Base-by-base conservation (phyloP, 2,797 vertebrate genomes). In the Tarsius wallacei region DNA sequence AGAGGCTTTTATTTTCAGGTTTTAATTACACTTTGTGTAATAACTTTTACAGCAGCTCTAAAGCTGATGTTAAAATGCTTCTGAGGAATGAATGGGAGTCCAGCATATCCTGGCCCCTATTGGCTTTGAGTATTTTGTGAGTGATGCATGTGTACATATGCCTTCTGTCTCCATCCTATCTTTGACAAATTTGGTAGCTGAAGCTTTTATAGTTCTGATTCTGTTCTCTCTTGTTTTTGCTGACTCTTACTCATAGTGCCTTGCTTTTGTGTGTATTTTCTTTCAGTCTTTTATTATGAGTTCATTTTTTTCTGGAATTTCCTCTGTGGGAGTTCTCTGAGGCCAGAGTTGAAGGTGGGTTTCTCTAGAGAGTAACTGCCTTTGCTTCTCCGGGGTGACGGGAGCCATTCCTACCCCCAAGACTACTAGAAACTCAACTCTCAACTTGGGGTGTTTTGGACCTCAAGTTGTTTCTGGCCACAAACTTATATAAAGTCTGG, bases 381-480 rank as follows among this genome's bases (percentile, higher is more conserved):
- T 87, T 74, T 84, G 22, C 66, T 87, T 84, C n/a, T 91, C 59
- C 31, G 7, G 19, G 68, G 33, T 85, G 21, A 51, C 36, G 57
- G 15, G 51, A 63, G 24, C 16, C 24, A 10, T 13, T 73, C n/a
- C 47, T 28, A 13, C 28, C 17, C 33, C 47, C 9, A 14, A 42
- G n/a, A 36, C 11, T n/a, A 15, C 28, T 12, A 12, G 71, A 90
- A 70, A 91, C 14, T 64, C 42, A 74, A 2, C 85, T 93, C 19
- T 92, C 33, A 66, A 53, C 47, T 19, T 76, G 22, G 57, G 78
- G 21, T 33, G 59, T 51, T 49, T 11, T n/a, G 33, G 31, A 42
- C 17, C 13, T 78, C 15, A 47, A 66, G 36, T 80, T 96, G 51
- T 70, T 93, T 94, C 71, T 77, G 61, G 63, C 61, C n/a, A 78